A percentile compares a stretch with the other conserved stretches of the same genome.
These are phyloP conservation scores for Yponomeuta malinellus DNA, from an alignment of 2,888 invertebrate genomes.

Conservation along the genomic window DNA sequence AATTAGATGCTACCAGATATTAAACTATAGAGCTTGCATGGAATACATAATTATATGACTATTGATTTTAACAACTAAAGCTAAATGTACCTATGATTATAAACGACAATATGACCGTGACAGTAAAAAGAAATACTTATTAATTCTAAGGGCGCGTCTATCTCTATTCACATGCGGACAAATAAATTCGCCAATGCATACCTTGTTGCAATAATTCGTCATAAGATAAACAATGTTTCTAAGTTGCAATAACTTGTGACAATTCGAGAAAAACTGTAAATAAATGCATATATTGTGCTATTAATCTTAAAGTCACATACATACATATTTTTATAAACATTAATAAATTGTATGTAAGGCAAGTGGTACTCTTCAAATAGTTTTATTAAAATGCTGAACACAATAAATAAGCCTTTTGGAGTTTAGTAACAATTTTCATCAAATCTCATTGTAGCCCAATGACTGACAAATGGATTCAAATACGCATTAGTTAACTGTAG, in stretches of 20 bases:
- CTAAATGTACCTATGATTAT: constrained; percentile 11
- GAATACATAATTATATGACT: constrained; percentile 15
- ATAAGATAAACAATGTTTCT: background rate
- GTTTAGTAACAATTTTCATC: constrained; percentile 38
- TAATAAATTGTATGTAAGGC: constrained; percentile 38
- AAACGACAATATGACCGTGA: background rate
- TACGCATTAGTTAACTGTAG: constrained; percentile 45
- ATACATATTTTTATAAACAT: constrained; percentile 10
- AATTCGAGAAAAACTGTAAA: constrained; percentile 18
- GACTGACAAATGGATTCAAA: constrained; percentile 33
- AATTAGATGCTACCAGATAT: constrained; percentile 40
- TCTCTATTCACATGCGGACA: constrained; percentile 28
- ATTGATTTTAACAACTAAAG: constrained; percentile 16
- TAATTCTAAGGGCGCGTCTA: constrained; percentile 13
- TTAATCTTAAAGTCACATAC: constrained; percentile 10
- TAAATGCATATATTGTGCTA: constrained; percentile 30
- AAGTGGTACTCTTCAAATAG: constrained; percentile 36
- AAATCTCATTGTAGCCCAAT: constrained; percentile 45
- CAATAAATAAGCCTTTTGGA: constrained; percentile 33
- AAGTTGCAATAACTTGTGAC: constrained; percentile 9
- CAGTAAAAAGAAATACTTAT: background rate
- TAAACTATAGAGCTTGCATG: constrained; percentile 12
- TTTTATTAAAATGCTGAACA: constrained; percentile 33
- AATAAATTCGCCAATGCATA: constrained; percentile 25
- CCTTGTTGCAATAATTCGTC: background rate